These are phyloP conservation scores for Lasioglossum vierecki DNA, from an alignment of 2,888 invertebrate genomes.

Conservation along the genomic window DNA sequence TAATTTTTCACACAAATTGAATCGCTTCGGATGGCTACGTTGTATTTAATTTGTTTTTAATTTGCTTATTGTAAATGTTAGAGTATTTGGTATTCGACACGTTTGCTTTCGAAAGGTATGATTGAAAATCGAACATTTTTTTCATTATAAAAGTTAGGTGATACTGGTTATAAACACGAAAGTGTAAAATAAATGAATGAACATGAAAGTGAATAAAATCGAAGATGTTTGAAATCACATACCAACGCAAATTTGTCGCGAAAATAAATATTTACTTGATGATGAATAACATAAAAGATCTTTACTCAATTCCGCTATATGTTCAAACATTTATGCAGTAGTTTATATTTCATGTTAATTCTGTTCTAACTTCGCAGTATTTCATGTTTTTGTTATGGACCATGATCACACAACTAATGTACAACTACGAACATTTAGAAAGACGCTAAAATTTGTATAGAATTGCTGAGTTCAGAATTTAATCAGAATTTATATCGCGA, in stretches of 20 bases:
- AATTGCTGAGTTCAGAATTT: neutral
- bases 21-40: neutral
- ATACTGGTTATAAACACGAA: neutral
- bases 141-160: neutral
- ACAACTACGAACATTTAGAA: neutral
- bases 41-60: neutral
- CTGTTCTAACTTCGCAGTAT: neutral
- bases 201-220: neutral
- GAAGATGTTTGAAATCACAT: no score
- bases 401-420: neutral
- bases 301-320: neutral
- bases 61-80: neutral
- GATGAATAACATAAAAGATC: no score
- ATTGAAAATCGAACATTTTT: neutral
- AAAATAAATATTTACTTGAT: no score
- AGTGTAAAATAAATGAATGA: neutral
- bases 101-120: neutral
- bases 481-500: no score
- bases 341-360: neutral
- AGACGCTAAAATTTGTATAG: neutral
- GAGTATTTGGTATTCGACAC: neutral
- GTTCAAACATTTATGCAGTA: neutral
- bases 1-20: no score
- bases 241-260: no score
- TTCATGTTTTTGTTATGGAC: neutral